phyloP scores from a whole-genome alignment of 2,113 vertebrate genomes.

The Balaeniceps rex region DNA sequence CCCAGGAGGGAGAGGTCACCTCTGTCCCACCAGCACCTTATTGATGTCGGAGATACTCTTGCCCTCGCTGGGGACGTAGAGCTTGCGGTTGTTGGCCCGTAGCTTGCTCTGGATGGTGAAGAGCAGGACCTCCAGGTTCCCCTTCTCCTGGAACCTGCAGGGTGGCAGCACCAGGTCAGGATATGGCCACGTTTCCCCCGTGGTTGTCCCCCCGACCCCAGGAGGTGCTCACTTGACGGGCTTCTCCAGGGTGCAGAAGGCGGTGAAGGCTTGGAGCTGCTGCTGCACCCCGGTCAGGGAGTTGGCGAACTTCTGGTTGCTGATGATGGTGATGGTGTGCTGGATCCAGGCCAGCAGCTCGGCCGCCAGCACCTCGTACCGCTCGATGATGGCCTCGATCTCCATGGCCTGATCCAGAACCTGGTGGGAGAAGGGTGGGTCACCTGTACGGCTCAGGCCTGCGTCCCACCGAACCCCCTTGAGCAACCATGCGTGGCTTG shows the following conservation, averaged over 20 bases:
- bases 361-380: constrained; percentile 84
- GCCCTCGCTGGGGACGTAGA: constrained; percentile 89
- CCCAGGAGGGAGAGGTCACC: too few species aligned
- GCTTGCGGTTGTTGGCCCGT: constrained; percentile 91
- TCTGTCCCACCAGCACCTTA: constrained; percentile 74
- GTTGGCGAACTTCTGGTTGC: constrained; percentile 96
- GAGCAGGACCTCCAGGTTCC: constrained; percentile 93
- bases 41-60: constrained; percentile 93
- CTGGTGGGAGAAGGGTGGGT: constrained; percentile 43
- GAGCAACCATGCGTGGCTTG: accelerated
- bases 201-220: accelerated
- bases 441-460: accelerated
- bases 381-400: constrained; percentile 81
- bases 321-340: constrained; percentile 85
- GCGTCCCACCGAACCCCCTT: accelerated
- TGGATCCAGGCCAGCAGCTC: constrained; percentile 94
- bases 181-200: accelerated
- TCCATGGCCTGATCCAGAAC: constrained; percentile 92
- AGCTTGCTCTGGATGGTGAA: constrained; percentile 98
- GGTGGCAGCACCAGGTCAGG: not conserved
- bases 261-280: constrained; percentile 93
- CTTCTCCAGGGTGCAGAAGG: constrained; percentile 95
- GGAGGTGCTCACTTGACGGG: constrained; percentile 83
- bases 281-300: constrained; percentile 91
- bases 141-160: constrained; percentile 92